These are phyloP conservation scores for Glyphotaelius pellucidus DNA, from an alignment of 2,888 invertebrate genomes.

Conservation along the genomic window DNA sequence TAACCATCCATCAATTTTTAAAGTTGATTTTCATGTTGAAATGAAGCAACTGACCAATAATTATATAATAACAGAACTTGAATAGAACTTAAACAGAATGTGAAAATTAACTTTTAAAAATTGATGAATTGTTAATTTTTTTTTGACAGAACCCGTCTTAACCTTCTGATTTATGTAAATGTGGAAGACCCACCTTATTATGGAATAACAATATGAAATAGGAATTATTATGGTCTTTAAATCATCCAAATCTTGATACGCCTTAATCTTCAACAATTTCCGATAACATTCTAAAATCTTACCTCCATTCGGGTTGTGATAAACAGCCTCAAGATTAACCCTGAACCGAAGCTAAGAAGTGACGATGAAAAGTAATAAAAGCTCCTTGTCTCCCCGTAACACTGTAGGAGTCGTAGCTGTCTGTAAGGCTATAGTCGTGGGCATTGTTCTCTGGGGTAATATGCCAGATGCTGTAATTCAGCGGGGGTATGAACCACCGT, in stretches of 20 bases:
- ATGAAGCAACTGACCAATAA: no score
- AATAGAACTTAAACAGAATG: no score
- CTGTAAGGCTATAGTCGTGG: background rate
- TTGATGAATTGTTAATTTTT: no score
- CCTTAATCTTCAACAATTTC: background rate
- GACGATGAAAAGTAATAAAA: background rate
- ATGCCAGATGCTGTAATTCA: slow-evolving; percentile 42
- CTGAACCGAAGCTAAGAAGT: background rate
- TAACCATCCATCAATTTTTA: no score
- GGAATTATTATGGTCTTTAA: background rate
- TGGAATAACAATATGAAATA: no score
- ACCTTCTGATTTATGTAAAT: no score
- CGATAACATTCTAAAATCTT: background rate
- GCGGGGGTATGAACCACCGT: slow-evolving; percentile 6
- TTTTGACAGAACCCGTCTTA: no score
- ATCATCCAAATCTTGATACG: background rate
- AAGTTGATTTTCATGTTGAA: no score
- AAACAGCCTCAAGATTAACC: background rate
- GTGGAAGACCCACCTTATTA: no score
- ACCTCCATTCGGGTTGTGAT: background rate
- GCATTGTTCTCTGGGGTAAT: slow-evolving; percentile 20
- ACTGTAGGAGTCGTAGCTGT: background rate
- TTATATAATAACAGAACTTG: no score
- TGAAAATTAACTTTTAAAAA: no score
- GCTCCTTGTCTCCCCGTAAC: background rate